These are phyloP conservation scores for Heteromormyrus szaboi DNA, from an alignment of 2,797 vertebrate genomes.

Conservation along the genomic window DNA sequence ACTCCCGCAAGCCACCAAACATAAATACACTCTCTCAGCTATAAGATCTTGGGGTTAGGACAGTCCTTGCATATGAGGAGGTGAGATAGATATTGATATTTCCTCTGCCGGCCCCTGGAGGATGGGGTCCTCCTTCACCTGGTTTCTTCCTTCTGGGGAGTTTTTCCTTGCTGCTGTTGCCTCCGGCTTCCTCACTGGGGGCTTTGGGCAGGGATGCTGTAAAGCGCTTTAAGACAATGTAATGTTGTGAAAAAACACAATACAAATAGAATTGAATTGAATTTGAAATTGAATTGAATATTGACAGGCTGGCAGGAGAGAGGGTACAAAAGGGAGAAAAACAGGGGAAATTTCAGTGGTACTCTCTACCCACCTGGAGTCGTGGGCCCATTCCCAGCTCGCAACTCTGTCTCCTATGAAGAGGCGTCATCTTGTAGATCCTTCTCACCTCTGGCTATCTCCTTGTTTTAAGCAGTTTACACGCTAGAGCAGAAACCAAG, in stretches of 20 bases:
- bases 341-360: conserved; percentile 5
- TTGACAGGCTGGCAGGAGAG: background rate
- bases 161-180: too few relatives aligned
- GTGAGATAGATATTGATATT: conserved; percentile 8
- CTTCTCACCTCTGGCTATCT: background rate
- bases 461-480: conserved; percentile 2
- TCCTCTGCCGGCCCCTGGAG: too few relatives aligned
- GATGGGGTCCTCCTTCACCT: too few relatives aligned
- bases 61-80: conserved; percentile 39
- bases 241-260: too few relatives aligned
- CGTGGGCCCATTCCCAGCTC: conserved; percentile 24
- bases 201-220: too few relatives aligned
- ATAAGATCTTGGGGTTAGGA: conserved; percentile 19
- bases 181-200: too few relatives aligned
- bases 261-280: too few relatives aligned
- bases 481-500: background rate
- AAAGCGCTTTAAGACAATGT: too few relatives aligned
- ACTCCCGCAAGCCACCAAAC: conserved; percentile 34
- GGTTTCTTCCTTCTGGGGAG: too few relatives aligned
- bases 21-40: conserved; percentile 32
- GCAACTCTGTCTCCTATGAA: conserved; percentile 4
- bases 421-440: background rate
- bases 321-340: background rate
- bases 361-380: conserved; percentile 25
- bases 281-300: too few relatives aligned